phyloP scores from a whole-genome alignment of 2,113 vertebrate species.

The Otis tarda region DNA sequence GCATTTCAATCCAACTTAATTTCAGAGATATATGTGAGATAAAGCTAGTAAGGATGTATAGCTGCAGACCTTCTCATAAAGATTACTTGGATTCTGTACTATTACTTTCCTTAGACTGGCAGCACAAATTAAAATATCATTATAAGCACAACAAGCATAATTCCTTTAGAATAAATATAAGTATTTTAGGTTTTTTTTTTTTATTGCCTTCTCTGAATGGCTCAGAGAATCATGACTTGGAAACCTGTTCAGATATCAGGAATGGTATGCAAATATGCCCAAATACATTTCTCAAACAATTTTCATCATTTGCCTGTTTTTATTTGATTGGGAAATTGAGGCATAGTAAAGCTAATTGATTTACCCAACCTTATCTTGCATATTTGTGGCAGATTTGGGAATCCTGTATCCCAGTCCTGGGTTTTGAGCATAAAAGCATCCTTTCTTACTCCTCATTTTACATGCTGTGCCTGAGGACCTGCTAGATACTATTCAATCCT shows the following conservation, averaged over 20 bases:
- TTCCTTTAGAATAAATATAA: background rate
- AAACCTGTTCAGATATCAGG: background rate
- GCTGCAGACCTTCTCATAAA: background rate
- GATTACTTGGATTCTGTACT: background rate
- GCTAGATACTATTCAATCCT: background rate
- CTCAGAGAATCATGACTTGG: background rate
- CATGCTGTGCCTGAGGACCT: background rate
- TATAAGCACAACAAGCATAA: background rate
- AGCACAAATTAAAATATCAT: background rate
- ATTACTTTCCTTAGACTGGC: background rate
- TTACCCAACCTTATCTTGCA: background rate
- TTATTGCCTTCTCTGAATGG: background rate
- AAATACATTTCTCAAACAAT: background rate
- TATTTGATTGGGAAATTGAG: background rate
- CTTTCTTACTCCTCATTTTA: background rate
- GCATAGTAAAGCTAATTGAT: background rate
- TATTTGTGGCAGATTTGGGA: background rate
- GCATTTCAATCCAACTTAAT: background rate
- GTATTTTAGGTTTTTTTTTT: background rate
- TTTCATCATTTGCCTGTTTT: background rate
- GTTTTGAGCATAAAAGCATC: background rate
- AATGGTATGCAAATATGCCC: background rate
- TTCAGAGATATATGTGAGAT: background rate
- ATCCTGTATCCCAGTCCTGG: background rate
- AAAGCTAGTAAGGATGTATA: background rate